Evolutionary conservation across 2,113 vertebrate species (phyloP), one percentile per base, ranked within the genome.

Genomic region (Clarias macrocephalus): DNA sequence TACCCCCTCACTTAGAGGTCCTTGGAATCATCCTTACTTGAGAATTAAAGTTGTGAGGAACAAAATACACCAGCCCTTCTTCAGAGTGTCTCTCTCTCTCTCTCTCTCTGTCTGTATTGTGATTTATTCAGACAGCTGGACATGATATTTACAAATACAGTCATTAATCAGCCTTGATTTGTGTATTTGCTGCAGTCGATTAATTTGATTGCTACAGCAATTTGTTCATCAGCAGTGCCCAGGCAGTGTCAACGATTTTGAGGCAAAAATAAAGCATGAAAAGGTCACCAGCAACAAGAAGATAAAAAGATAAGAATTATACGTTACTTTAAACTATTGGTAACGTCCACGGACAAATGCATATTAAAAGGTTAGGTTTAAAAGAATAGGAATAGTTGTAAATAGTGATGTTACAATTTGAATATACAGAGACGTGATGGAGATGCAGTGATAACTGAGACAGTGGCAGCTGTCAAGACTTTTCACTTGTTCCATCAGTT

Each of bases 141-240:
- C 28, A 30, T 30, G 12, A 68, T 30, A 30, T 68, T 30, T n/a
- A 52, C 54, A 70, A 73, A 79, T 30, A 66, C 52, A 60, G 37
- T 48, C 81, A 21, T 76, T 57, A 82, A 63, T 66, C 42, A 63
- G 48, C n/a, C 19, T 8, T 77, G 80, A 89, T 86, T 68, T 72
- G 33, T 76, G 23, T 66, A 54, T n/a, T 13, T 10, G 70, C 60
- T 60, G 18, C 30, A 48, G 60, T 33, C 48, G 79, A 81, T 79
- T 80, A 70, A 85, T 85, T 68, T 57, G 54, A 65, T 86, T 83
- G 77, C 77, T 76, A 70, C 21, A 23, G 52, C 30, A 75, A 82
- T 59, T 82, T 66, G 42, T 83, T 86, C 76, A 57, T 88, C 84
- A 60, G 28, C 83, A n/a, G 42, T 30, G 65, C 28, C 42, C 30